These are phyloP conservation scores for Mythimna loreyi DNA, from an alignment of 2,888 invertebrate genomes.

Conservation along the genomic window DNA sequence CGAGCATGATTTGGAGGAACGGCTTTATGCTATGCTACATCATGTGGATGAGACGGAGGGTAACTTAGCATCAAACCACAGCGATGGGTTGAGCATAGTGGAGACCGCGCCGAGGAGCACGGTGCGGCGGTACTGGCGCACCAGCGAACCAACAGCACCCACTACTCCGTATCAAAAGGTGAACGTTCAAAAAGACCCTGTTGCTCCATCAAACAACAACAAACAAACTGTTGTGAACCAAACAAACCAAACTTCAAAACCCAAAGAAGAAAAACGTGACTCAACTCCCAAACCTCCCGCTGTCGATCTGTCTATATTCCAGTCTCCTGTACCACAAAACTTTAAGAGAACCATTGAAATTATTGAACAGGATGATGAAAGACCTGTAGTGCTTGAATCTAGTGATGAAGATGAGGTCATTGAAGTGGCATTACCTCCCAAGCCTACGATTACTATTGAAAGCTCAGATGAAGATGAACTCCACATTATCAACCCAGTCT, in stretches of 20 bases:
- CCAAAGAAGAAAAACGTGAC: conserved; percentile 76
- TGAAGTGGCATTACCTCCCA: conserved; percentile 85
- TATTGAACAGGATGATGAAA: conserved; percentile 75
- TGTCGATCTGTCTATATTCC: conserved; percentile 79
- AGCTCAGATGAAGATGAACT: conserved; percentile 88
- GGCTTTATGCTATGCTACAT: conserved; percentile 87
- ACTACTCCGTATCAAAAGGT: conserved; percentile 74
- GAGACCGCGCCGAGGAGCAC: conserved; percentile 78
- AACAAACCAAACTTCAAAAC: conserved; percentile 68
- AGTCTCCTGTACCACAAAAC: conserved; percentile 77
- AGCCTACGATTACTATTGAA: conserved; percentile 87
- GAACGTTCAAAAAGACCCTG: conserved; percentile 70
- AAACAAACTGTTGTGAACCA: conserved; percentile 54
- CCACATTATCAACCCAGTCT: conserved; percentile 67
- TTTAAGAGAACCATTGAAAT: conserved; percentile 80
- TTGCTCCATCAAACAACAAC: conserved; percentile 54
- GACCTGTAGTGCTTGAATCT: conserved; percentile 77
- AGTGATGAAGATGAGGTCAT: conserved; percentile 89
- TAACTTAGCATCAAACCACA: conserved; percentile 70
- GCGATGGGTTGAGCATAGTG: conserved; percentile 70
- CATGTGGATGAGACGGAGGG: conserved; percentile 84
- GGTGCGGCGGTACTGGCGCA: conserved; percentile 85
- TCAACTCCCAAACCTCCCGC: conserved; percentile 60
- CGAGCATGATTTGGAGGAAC: conserved; percentile 88
- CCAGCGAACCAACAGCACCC: conserved; percentile 67